Percentiles rank a stretch among this genome's conserved stretches.
These are phyloP conservation scores for Megalopta genalis DNA, from an alignment of 1,140 invertebrate species.

Conservation along the genomic window DNA sequence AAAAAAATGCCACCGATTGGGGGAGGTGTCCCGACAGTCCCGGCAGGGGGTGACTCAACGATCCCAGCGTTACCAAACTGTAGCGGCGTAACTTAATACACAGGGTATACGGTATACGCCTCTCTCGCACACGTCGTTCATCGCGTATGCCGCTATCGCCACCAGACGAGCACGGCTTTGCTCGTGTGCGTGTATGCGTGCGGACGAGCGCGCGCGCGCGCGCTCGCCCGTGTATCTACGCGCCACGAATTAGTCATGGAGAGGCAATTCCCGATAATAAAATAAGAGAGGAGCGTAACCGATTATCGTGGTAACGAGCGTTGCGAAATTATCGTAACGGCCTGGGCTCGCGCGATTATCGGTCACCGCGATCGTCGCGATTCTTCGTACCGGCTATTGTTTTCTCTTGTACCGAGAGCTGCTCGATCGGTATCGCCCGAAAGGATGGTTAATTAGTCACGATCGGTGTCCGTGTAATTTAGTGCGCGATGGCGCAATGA, in stretches of 20 bases:
- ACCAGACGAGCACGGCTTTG: slow-evolving; percentile 55
- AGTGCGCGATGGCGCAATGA: slow-evolving; percentile 44
- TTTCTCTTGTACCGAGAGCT: slow-evolving; percentile 42
- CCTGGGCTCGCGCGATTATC: slow-evolving; percentile 52
- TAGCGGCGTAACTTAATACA: slow-evolving; percentile 75
- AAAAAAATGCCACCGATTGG: slow-evolving; percentile 32
- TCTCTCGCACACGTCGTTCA: slow-evolving; percentile 71
- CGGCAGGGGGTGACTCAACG: slow-evolving; percentile 63
- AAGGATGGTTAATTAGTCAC: slow-evolving; percentile 62
- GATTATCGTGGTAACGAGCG: slow-evolving; percentile 60
- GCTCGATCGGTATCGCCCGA: slow-evolving; percentile 54
- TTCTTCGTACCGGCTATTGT: slow-evolving; percentile 59
- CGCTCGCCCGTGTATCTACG: background rate
- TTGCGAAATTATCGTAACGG: slow-evolving; percentile 64
- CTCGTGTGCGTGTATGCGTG: slow-evolving; percentile 15
- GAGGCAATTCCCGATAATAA: slow-evolving; percentile 65
- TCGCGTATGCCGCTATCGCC: slow-evolving; percentile 63
- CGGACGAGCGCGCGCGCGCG: too few species aligned
- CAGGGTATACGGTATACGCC: slow-evolving; percentile 73
- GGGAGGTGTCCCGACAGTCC: slow-evolving; percentile 28
- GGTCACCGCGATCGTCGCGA: slow-evolving; percentile 52
- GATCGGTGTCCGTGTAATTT: slow-evolving; percentile 61
- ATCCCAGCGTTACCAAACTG: slow-evolving; percentile 67
- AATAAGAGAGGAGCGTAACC: slow-evolving; percentile 59
- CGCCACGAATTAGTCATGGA: slow-evolving; percentile 63